Evolutionary conservation across 2,797 vertebrate genomes (phyloP), one percentile per base, ranked within the genome.

Genomic region (Platyrinchus mystaceus): DNA sequence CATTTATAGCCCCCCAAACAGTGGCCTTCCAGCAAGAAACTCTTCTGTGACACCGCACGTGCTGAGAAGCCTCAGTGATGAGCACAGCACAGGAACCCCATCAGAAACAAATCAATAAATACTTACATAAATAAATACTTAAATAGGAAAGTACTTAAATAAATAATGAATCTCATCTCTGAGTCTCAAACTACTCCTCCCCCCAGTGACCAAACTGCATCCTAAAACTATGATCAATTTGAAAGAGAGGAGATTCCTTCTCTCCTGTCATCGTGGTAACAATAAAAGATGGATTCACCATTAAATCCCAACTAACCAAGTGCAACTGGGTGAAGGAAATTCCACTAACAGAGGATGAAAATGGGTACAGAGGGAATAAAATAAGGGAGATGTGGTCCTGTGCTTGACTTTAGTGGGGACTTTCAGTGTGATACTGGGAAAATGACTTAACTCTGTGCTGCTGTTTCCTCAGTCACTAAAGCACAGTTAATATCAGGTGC

Each of bases 11-110:
- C 21, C 44, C n/a, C 37, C 15, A 80, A 70, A 77, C n/a, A 58
- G 4, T 9, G n/a, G 9, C 9, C 16, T 75, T 71, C n/a, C 79
- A 68, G 28, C 3, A 87, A 41, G 22, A 12, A 75, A 55, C 24
- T 36, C 14, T 41, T 32, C 19, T 22, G 0, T 24, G 56, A 8
- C 37, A 16, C 9, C n/a, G 22, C 30, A 24, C 1, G 0, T 32
- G 16, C 50, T 59, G 68, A 89, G 56, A 66, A 71, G 60, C 6
- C 1, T 1, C 36, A 64, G 32, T 12, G 43, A 58, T 7, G 23
- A 76, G 12, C 39, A 49, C 14, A 69, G 34, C 28, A 62, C 24
- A 76, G 50, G 41, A 73, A 73, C 5, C 5, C 34, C 71, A 59
- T 16, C 23, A 59, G 37, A 68, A 89, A 64, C 21, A 7, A 34